Conservation (phyloP, 2,797 vertebrate species). For the Leptoclinus maculatus region DNA sequence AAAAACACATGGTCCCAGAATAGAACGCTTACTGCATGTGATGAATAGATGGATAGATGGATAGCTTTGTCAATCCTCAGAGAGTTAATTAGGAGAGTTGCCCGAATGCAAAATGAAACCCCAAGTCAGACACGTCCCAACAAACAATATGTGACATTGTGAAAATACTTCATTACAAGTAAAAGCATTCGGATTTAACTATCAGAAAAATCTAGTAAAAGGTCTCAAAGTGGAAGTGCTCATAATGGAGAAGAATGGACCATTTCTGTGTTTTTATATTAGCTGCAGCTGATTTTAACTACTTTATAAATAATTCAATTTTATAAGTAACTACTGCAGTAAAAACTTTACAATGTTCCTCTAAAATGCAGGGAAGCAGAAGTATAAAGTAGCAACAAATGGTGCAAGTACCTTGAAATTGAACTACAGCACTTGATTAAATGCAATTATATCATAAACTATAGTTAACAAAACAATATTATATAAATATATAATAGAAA, state of each 20-base stretch:
- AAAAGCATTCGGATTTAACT: not conserved
- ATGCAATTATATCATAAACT: not conserved
- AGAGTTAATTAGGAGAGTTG: not conserved
- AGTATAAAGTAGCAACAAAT: not conserved
- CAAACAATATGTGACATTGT: not conserved
- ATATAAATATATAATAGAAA: not conserved
- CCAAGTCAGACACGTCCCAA: conserved; percentile 1
- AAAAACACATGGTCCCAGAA: conserved; percentile 13
- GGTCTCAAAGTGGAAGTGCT: not conserved
- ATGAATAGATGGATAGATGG: not conserved
- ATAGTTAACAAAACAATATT: not conserved
- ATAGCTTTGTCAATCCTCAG: not conserved
- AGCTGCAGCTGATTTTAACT: not conserved
- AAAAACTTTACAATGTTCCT: not conserved
- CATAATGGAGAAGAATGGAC: not conserved
- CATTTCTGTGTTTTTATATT: not conserved
- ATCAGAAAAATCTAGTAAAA: not conserved
- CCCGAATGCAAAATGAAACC: not conserved
- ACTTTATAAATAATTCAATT: not conserved
- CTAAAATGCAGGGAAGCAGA: not conserved
- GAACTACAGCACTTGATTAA: not conserved
- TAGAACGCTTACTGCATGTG: not conserved
- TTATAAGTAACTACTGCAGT: not conserved
- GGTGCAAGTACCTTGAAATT: not conserved
- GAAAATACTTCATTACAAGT: not conserved